Evolutionary conservation across 2,797 vertebrate genomes (phyloP).

Genomic region (Bovichtus diacanthus): DNA sequence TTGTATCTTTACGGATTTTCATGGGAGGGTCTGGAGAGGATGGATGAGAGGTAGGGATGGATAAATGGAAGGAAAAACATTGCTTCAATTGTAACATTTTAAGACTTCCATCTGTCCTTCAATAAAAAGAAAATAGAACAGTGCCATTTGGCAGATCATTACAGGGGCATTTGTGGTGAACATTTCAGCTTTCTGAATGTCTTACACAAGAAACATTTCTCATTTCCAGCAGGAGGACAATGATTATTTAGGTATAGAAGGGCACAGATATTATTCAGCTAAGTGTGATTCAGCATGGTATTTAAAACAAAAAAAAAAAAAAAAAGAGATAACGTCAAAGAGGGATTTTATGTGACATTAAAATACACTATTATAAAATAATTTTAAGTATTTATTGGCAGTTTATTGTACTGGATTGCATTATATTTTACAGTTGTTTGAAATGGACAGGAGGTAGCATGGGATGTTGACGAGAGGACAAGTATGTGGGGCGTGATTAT

Average conservation of each 20-base stretch:
- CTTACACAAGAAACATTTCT: not conserved
- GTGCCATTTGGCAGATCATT: slow-evolving; percentile 16
- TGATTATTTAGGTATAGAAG: slow-evolving; percentile 4
- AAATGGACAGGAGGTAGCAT: too few relatives aligned
- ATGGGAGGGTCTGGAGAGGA: too few relatives aligned
- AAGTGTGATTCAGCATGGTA: not conserved
- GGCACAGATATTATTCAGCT: not conserved
- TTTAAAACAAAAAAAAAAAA: not conserved
- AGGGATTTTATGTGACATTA: not conserved
- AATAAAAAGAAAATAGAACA: not conserved
- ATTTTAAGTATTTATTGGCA: not conserved
- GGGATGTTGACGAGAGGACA: not conserved
- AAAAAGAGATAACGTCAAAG: slow-evolving; percentile 9
- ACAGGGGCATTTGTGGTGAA: slow-evolving; percentile 8
- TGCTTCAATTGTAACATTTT: too few relatives aligned
- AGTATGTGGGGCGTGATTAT: not conserved
- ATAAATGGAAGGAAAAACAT: too few relatives aligned
- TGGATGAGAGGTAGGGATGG: too few relatives aligned
- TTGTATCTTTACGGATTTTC: too few relatives aligned
- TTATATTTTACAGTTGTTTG: not conserved
- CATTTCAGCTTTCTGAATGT: not conserved
- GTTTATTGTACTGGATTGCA: not conserved
- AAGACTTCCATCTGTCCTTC: too few relatives aligned
- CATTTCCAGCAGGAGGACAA: not conserved
- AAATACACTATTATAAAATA: not conserved